Conservation (phyloP, 2,888 invertebrate genomes). For the Sepioteuthis lessoniana region DNA sequence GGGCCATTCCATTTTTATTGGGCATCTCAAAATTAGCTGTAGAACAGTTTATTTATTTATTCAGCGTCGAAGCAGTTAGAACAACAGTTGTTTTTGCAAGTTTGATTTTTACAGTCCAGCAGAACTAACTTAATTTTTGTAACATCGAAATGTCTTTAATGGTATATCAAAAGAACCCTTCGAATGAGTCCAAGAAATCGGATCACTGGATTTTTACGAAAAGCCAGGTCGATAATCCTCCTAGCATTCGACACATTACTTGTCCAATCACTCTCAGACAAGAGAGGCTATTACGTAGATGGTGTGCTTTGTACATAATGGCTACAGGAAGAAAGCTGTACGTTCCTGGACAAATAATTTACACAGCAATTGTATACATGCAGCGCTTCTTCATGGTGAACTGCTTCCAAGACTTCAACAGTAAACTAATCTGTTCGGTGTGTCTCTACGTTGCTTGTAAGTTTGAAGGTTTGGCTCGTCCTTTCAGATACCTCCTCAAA, state of each 20-base stretch:
- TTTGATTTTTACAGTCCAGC: background rate
- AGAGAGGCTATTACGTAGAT: background rate
- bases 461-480: background rate
- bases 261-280: background rate
- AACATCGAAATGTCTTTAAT: background rate
- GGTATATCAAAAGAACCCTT: background rate
- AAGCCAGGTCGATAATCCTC: background rate
- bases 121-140: background rate
- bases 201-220: background rate
- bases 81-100: background rate
- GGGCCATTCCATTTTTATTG: background rate
- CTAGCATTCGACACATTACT: background rate
- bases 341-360: conserved; percentile 3
- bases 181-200: background rate
- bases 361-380: background rate
- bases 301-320: conserved; percentile 3
- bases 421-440: background rate
- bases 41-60: background rate
- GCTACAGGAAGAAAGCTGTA: background rate
- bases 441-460: background rate
- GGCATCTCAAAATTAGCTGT: too few species aligned
- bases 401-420: background rate
- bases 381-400: background rate
- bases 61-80: background rate
- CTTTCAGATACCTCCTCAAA: background rate